phyloP scores from a whole-genome alignment of 2,797 vertebrate species.

The Percopsis omiscomaycus region DNA sequence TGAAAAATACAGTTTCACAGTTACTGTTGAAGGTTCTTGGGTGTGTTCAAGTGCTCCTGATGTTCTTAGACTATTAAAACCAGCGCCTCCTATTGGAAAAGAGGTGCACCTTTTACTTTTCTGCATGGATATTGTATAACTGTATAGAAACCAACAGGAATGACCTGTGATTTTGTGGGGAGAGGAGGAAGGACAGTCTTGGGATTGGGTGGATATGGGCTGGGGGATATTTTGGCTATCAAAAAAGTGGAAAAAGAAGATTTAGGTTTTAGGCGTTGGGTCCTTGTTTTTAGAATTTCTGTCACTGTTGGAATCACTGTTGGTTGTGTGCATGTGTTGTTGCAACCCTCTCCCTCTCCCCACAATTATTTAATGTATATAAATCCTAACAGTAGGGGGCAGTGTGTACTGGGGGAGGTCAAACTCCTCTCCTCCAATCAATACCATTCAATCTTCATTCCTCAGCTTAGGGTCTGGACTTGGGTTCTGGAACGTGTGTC shows the following conservation, averaged over 20 bases:
- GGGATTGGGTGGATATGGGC: constrained; percentile 24
- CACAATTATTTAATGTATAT: constrained; percentile 79
- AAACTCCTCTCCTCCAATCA: constrained; percentile 75
- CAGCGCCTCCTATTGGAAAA: constrained; percentile 76
- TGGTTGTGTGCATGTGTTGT: constrained; percentile 72
- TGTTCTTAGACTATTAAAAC: constrained; percentile 90
- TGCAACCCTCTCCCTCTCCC: constrained; percentile 60
- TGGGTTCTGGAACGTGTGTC: constrained; percentile 73
- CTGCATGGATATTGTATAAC: constrained; percentile 94
- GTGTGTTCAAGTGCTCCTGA: constrained; percentile 92
- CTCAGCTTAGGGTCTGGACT: constrained; percentile 67
- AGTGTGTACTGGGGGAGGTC: constrained; percentile 75
- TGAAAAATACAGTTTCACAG: constrained; percentile 62
- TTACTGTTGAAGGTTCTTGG: constrained; percentile 82
- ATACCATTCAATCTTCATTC: constrained; percentile 76
- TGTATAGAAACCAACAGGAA: constrained; percentile 91
- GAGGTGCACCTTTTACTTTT: constrained; percentile 80
- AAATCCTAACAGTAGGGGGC: constrained; percentile 77
- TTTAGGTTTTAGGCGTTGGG: constrained; percentile 70
- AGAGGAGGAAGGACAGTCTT: constrained; percentile 46
- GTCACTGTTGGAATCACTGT: constrained; percentile 76
- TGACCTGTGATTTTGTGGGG: constrained; percentile 78
- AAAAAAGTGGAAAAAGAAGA: constrained; percentile 45
- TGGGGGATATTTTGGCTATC: constrained; percentile 69
- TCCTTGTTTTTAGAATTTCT: constrained; percentile 79